Conservation (phyloP, 2,113 vertebrate species). For the Pan paniscus region DNA sequence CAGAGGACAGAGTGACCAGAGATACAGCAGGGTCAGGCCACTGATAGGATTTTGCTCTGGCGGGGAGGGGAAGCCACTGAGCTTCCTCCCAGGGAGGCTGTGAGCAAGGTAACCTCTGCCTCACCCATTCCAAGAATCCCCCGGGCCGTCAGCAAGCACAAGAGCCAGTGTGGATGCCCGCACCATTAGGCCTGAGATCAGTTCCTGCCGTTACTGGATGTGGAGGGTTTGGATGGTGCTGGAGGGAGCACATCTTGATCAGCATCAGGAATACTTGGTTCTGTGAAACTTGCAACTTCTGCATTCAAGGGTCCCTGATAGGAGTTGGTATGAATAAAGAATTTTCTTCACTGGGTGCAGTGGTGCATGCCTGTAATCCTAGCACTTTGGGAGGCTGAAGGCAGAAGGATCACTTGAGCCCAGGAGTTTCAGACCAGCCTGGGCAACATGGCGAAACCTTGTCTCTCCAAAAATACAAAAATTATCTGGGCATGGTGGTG, state of each 20-base stretch:
- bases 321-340: neutral
- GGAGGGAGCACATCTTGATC: neutral
- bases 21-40: neutral
- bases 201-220: too few relatives aligned
- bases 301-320: neutral
- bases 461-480: too few relatives aligned
- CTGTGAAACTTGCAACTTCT: neutral
- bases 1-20: neutral
- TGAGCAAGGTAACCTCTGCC: neutral
- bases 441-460: too few relatives aligned
- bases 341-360: neutral
- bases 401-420: too few relatives aligned
- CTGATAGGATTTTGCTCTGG: neutral
- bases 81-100: neutral
- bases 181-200: neutral
- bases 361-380: too few relatives aligned
- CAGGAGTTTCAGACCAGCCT: too few relatives aligned
- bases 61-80: neutral
- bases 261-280: neutral
- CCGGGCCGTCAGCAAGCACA: neutral
- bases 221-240: neutral
- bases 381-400: too few relatives aligned
- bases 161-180: neutral
- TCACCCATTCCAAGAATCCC: neutral
- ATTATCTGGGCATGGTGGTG: too few relatives aligned